Evolutionary conservation across 2,888 invertebrate species (phyloP), one percentile per base, ranked within the genome.

Genomic region (Drosophila kanekoi): DNA sequence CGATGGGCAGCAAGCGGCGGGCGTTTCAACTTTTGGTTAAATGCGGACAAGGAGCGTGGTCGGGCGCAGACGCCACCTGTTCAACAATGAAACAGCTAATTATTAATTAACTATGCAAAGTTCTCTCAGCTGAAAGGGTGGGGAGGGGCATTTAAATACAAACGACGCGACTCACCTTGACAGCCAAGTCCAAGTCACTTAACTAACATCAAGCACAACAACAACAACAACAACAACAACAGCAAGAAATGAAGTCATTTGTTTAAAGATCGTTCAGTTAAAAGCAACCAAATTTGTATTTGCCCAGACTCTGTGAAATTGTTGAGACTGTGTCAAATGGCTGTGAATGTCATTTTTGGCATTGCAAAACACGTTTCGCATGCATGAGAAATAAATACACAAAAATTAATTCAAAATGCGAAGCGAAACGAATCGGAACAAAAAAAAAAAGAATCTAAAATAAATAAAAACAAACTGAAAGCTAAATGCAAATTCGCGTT

Each of bases 71-170:
- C 71, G 65, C 66, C 75, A 74, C 74, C 74, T 74, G 74, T 62
- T 47, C 41, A 75, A 62, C 76, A 75, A 66, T 62, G 61, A 48
- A 67, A 33, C 45, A 71, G 61, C 72, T 63, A 85, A 78, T 80
- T 82, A 85, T 79, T 81, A 81, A 82, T 80, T 83, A 86, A 83
- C 68, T 83, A 82, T 82, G 81, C 86, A 83, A 67, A 75, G 80
- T 85, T 82, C 81, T 79, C 62, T 52, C 54, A 40, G 18, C 43
- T 58, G 28, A 60, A 49, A 69, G 59, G 41, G 58, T 56, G 57
- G 51, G 51, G 10, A 38, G 47, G n/a, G n/a, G n/a, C n/a, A 68
- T 72, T 73, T 72, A 63, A 72, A 76, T 65, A 61, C 58, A 68
- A 77, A 77, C 59, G 56, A 68, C 61, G 48, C 35, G 59, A 60